Conservation (phyloP, 1,140 invertebrate species). For the Daktulosphaira vitifoliae region DNA sequence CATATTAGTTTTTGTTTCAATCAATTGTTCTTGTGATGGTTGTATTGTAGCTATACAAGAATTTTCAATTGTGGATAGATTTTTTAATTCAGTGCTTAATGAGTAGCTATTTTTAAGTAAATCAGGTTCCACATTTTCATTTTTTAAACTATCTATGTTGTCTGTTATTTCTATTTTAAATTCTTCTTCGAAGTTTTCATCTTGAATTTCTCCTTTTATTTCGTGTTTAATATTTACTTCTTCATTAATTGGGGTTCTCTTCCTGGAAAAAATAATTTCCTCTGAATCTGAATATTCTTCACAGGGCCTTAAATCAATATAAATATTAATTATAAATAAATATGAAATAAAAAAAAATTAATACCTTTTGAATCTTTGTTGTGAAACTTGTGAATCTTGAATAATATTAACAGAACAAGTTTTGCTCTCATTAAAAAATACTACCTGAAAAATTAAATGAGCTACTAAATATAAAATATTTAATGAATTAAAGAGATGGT, state of each 20-base stretch:
- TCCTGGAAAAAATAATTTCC: neutral
- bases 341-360: too few relatives aligned
- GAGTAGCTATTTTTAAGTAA: too few relatives aligned
- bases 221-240: too few relatives aligned
- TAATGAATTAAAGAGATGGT: too few relatives aligned
- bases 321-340: too few relatives aligned
- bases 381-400: neutral
- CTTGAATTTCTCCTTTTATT: neutral
- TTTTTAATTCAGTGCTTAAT: neutral
- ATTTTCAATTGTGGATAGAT: neutral
- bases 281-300: neutral
- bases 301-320: neutral
- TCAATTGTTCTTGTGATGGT: neutral
- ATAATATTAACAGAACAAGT: neutral
- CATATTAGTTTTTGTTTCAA: too few relatives aligned
- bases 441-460: constrained; percentile 1
- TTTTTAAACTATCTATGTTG: neutral
- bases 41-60: neutral
- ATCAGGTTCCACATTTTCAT: too few relatives aligned
- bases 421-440: neutral
- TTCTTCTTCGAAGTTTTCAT: neutral
- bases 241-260: neutral
- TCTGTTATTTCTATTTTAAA: neutral
- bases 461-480: too few relatives aligned
- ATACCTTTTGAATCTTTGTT: too few relatives aligned